Evolutionary conservation across 2,888 invertebrate species (phyloP), one percentile per base, ranked within the genome.

Genomic region (Leptinotarsa rubiginosa): DNA sequence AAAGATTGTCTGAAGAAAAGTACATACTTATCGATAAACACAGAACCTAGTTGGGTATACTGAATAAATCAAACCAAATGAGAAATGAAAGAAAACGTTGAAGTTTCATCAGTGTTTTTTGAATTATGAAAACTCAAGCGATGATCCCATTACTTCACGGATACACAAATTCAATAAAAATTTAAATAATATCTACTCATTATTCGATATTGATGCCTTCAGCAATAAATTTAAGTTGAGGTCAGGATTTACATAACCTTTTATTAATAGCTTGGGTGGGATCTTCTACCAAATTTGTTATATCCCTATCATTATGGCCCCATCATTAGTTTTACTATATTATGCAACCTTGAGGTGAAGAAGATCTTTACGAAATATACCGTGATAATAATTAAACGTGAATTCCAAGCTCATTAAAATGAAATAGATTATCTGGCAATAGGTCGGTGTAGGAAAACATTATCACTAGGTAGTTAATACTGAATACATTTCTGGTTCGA

Each of bases 241-340:
- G 68, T 68, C 68, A 67, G 13, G n/a, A 68, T 68, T 41, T n/a
- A 54, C 68, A 22, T 67, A 67, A 49, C 50, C 20, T 69, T 56
- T 56, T 15, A 69, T 69, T 56, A 56, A 69, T 69, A 68, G 56
- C 22, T 41, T 56, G 49, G 56, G 69, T 56, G 69, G 31, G 56
- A 69, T 56, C 69, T 47, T 69, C 47, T 47, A 47, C 56, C 47
- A 56, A 69, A 69, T 56, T 69, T 56, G 54, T 69, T 41, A 47
- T 56, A 47, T 56, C n/a, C 47, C 47, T 47, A 69, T 69, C 22
- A 69, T 69, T 56, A 41, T 22, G 47, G 59, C 47, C 69, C 49
- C 69, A 69, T 69, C 47, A 69, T 69, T 59, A 25, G 62, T 31
- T 22, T 31, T 15, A 68, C 20, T 41, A 10, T 54, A 47, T 47